These are phyloP conservation scores for Tenualosa ilisha DNA, from an alignment of 2,797 vertebrate species.

Conservation along the genomic window DNA sequence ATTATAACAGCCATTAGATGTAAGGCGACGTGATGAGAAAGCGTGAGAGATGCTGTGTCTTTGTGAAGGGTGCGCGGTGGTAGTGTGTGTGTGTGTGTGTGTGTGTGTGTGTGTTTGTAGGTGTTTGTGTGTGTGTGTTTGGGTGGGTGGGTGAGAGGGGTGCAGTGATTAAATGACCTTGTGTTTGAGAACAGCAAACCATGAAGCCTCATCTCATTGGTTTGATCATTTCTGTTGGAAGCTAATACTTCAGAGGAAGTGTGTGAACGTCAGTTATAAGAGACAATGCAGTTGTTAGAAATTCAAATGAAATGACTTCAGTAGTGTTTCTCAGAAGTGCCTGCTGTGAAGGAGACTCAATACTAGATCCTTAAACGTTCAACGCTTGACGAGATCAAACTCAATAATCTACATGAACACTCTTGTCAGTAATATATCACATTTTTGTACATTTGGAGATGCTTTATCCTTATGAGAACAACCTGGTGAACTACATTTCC, in stretches of 20 bases:
- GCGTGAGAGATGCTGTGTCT: slow-evolving; percentile 8
- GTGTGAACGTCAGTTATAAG: too few relatives aligned
- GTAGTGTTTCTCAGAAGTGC: too few relatives aligned
- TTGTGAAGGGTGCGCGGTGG: background rate
- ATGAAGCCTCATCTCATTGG: background rate
- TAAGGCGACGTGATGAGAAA: slow-evolving; percentile 22
- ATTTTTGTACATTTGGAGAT: too few relatives aligned
- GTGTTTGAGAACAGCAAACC: background rate
- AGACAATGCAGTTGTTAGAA: too few relatives aligned
- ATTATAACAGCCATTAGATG: slow-evolving; percentile 40
- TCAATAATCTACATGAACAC: too few relatives aligned
- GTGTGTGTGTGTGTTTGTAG: background rate
- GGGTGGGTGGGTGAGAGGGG: background rate
- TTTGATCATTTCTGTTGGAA: background rate
- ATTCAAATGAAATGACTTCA: too few relatives aligned
- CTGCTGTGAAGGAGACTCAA: too few relatives aligned
- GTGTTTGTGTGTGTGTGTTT: background rate
- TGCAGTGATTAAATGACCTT: background rate
- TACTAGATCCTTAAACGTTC: too few relatives aligned
- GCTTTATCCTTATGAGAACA: background rate
- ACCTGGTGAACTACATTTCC: background rate
- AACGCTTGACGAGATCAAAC: too few relatives aligned
- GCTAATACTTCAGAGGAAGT: too few relatives aligned
- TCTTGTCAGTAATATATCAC: too few relatives aligned
- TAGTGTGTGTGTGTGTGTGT: background rate